A percentile compares a stretch with the other conserved stretches of the same genome.
phyloP scores from a whole-genome alignment of 1,140 invertebrate genomes.

The Stegodyphus dumicola region DNA sequence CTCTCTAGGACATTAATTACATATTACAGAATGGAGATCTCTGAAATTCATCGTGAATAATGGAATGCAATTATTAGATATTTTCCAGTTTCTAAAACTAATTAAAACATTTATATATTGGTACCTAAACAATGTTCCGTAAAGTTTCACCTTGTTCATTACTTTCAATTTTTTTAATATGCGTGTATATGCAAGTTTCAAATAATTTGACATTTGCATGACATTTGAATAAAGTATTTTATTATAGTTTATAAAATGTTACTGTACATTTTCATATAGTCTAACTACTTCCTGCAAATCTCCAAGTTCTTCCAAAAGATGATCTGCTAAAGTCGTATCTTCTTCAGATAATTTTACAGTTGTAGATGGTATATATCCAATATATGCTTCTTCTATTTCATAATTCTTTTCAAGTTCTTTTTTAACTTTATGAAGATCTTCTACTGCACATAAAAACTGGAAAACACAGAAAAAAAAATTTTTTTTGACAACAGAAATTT shows the following conservation, averaged over 20 bases:
- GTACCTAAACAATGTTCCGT: no score
- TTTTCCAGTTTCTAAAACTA: no score
- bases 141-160: no score
- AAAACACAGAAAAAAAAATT: conserved; percentile 2
- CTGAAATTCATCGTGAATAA: no score
- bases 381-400: conserved; percentile 65
- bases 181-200: not conserved
- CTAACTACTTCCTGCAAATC: conserved; percentile 70
- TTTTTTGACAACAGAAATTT: not conserved
- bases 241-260: not conserved
- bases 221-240: not conserved
- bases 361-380: conserved; percentile 69
- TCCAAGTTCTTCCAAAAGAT: conserved; percentile 69
- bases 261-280: conserved; percentile 72
- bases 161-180: no score
- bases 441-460: conserved; percentile 59
- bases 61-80: no score
- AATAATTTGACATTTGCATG: not conserved
- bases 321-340: conserved; percentile 67
- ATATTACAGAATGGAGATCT: no score
- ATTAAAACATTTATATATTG: no score
- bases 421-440: conserved; percentile 60
- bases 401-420: conserved; percentile 58
- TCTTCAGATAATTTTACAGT: conserved; percentile 68
- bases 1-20: no score